phyloP scores from a whole-genome alignment of 2,113 vertebrate species.

The Charina bottae region DNA sequence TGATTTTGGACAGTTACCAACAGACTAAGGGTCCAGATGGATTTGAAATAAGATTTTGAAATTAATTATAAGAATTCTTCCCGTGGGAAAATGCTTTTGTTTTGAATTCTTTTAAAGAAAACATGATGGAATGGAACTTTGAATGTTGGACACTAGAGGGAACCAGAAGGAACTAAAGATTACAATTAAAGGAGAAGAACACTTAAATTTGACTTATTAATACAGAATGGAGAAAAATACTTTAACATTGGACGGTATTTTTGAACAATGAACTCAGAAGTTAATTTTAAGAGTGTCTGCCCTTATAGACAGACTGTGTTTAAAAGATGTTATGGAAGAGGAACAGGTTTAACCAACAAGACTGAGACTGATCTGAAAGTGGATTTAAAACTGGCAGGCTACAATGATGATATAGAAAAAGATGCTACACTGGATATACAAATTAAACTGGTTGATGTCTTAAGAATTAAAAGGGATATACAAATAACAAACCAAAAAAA shows the following conservation, averaged over 20 bases:
- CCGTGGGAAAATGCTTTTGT: background rate
- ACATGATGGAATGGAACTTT: background rate
- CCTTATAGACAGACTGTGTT: background rate
- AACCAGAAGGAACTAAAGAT: background rate
- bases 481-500: background rate
- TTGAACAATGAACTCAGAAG: background rate
- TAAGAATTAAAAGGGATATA: background rate
- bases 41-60: background rate
- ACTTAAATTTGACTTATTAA: background rate
- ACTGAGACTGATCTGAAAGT: background rate
- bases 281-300: background rate
- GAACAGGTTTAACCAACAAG: background rate
- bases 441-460: background rate
- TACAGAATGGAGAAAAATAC: background rate
- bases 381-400: background rate
- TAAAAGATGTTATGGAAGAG: background rate
- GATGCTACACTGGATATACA: background rate
- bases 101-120: background rate
- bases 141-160: background rate
- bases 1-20: background rate
- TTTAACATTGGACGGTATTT: background rate
- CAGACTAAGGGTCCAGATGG: background rate
- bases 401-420: background rate
- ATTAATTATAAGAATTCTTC: background rate
- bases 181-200: background rate